phyloP scores from a whole-genome alignment of 2,797 vertebrate species.

The Chrysocyon brachyurus region DNA sequence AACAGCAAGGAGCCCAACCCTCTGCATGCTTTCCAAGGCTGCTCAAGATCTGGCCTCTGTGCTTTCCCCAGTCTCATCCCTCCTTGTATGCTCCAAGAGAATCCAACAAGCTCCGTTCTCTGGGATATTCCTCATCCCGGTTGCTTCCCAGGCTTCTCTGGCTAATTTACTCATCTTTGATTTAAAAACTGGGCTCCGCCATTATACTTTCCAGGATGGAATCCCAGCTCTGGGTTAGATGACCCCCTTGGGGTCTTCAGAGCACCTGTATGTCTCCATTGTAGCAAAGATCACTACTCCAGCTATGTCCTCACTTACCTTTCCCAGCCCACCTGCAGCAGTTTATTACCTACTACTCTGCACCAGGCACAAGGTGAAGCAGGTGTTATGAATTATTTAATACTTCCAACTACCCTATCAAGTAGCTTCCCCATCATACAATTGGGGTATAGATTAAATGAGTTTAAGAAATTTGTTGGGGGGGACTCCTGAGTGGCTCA shows the following conservation, averaged over 20 bases:
- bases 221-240: not conserved
- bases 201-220: not conserved
- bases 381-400: not conserved
- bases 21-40: not conserved
- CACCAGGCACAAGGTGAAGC: not conserved
- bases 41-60: not conserved
- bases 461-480: not conserved
- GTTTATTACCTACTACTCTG: not conserved
- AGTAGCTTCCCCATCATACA: not conserved
- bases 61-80: not conserved
- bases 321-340: not conserved
- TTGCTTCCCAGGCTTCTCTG: not conserved
- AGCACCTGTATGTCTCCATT: not conserved
- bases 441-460: not conserved
- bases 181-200: not conserved
- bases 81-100: not conserved
- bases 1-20: not conserved
- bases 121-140: not conserved
- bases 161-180: not conserved
- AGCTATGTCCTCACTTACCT: not conserved
- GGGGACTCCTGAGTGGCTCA: too few species aligned
- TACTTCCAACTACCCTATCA: not conserved
- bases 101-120: not conserved
- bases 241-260: not conserved
- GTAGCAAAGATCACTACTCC: not conserved